phyloP scores from a whole-genome alignment of 2,113 vertebrate species.

The Sinocyclocheilus rhinocerous region DNA sequence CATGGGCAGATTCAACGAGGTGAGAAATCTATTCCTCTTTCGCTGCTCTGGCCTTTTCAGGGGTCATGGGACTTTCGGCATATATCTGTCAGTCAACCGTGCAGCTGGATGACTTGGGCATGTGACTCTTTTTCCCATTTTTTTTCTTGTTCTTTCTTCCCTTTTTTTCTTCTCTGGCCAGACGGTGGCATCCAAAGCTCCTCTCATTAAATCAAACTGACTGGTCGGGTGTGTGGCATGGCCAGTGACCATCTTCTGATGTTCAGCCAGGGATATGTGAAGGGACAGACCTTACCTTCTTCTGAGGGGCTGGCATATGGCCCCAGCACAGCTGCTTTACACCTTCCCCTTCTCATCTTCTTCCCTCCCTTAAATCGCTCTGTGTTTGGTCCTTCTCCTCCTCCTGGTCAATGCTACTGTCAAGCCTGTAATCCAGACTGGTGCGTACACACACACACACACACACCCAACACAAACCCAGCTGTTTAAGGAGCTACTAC shows the following conservation, averaged over 20 bases:
- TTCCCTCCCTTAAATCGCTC: slow-evolving; percentile 47
- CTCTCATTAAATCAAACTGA: slow-evolving; percentile 74
- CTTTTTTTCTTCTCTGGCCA: slow-evolving; percentile 49
- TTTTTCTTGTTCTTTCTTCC: background rate
- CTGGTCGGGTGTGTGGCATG: slow-evolving; percentile 61
- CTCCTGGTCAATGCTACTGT: slow-evolving; percentile 54
- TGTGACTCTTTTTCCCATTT: slow-evolving; percentile 23
- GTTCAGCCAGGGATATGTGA: slow-evolving; percentile 73
- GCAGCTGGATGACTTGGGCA: slow-evolving; percentile 49
- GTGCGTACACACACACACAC: slow-evolving; percentile 25
- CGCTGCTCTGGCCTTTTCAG: slow-evolving; percentile 49
- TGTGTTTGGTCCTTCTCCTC: slow-evolving; percentile 49
- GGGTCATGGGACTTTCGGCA: slow-evolving; percentile 61
- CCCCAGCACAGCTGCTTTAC: slow-evolving; percentile 65
- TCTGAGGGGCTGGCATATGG: slow-evolving; percentile 72
- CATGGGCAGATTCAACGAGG: slow-evolving; percentile 52
- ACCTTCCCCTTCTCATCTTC: slow-evolving; percentile 57
- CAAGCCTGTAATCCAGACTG: slow-evolving; percentile 28
- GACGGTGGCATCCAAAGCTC: slow-evolving; percentile 61
- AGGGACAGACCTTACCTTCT: slow-evolving; percentile 76
- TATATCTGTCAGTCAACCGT: slow-evolving; percentile 57
- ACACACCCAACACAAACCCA: slow-evolving; percentile 41
- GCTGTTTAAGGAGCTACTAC: slow-evolving; percentile 72
- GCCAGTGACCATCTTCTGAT: slow-evolving; percentile 72
- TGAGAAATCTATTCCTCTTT: slow-evolving; percentile 53